These are phyloP conservation scores for Achlya flavicornis DNA, from an alignment of 2,888 invertebrate genomes.

Conservation along the genomic window DNA sequence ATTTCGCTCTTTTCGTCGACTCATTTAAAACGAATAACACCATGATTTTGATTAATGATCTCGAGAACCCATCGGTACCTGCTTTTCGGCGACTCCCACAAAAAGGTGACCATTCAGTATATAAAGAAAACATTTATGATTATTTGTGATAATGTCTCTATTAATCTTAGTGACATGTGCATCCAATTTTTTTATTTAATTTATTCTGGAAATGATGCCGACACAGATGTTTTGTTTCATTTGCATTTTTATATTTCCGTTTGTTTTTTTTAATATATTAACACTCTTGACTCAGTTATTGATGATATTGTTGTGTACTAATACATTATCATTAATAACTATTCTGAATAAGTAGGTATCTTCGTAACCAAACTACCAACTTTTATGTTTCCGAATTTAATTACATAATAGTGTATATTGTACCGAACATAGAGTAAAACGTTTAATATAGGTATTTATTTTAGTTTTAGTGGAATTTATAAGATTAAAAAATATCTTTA, in stretches of 20 bases:
- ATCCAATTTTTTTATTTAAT: constrained; percentile 48
- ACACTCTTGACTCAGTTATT: background rate
- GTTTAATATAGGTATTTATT: background rate
- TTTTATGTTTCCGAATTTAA: too few species aligned
- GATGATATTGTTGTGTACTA: background rate
- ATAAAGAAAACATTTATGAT: constrained; percentile 62
- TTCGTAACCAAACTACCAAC: background rate
- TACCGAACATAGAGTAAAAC: background rate
- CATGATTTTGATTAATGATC: constrained; percentile 75
- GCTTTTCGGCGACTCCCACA: constrained; percentile 70
- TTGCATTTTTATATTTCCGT: constrained; percentile 65
- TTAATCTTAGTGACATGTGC: constrained; percentile 69
- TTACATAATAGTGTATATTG: too few species aligned
- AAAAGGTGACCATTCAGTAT: constrained; percentile 58
- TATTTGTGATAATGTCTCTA: constrained; percentile 77
- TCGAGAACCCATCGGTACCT: constrained; percentile 61
- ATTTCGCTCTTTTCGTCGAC: constrained; percentile 63
- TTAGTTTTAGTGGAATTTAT: too few species aligned
- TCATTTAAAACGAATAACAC: constrained; percentile 63
- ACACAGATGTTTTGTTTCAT: constrained; percentile 63
- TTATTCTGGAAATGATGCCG: constrained; percentile 42
- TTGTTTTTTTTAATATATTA: constrained; percentile 22
- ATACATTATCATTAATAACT: too few species aligned
- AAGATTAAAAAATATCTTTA: background rate
- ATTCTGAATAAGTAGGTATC: too few species aligned